phyloP scores from a whole-genome alignment of 2,113 vertebrate genomes.

The Acrocephalus arundinaceus region DNA sequence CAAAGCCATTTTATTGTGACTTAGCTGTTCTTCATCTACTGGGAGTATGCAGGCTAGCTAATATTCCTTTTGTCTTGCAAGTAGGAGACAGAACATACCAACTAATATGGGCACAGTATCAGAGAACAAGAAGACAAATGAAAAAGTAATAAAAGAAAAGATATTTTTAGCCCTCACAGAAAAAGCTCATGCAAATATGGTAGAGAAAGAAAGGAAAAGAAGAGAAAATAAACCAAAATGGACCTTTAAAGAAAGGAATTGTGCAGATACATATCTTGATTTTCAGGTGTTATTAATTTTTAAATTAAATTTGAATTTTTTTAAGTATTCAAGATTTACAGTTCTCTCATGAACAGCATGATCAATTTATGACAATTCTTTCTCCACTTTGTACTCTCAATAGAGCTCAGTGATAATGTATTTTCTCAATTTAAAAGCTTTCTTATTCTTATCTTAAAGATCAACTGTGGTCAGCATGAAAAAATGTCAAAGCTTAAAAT shows the following conservation, averaged over 20 bases:
- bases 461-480: neutral
- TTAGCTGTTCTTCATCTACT: neutral
- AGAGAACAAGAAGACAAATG: conserved; percentile 7
- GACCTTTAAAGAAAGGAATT: neutral
- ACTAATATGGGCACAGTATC: neutral
- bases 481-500: conserved; percentile 20
- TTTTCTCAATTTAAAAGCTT: conserved; percentile 34
- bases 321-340: conserved; percentile 9
- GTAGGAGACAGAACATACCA: neutral
- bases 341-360: neutral
- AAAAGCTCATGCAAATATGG: neutral
- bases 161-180: neutral
- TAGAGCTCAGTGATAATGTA: neutral
- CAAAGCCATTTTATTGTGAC: neutral
- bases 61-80: neutral
- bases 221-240: neutral
- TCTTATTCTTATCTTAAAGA: conserved; percentile 23
- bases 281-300: conserved; percentile 23
- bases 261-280: neutral
- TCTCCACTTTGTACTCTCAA: neutral
- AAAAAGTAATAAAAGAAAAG: neutral
- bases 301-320: neutral
- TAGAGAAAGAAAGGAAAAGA: neutral
- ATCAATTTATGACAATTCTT: neutral
- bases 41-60: neutral